Evolutionary conservation across 2,797 vertebrate species (phyloP).

Genomic region (Trematomus bernacchii): DNA sequence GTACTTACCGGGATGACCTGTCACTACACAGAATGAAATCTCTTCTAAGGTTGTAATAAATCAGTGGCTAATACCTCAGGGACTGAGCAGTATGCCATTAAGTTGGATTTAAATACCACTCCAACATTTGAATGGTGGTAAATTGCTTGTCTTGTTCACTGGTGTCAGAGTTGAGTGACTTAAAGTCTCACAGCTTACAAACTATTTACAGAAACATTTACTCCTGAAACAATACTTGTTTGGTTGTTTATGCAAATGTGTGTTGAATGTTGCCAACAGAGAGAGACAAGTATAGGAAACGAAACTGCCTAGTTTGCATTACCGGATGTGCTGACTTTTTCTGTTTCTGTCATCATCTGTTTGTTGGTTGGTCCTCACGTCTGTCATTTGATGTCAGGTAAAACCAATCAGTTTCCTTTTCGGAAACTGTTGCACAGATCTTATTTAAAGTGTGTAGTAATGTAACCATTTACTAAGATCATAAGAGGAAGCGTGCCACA

Average conservation of each 20-base stretch:
- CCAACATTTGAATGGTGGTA: too few relatives aligned
- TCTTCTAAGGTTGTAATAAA: constrained; percentile 4
- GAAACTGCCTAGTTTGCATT: background rate
- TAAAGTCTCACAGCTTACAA: background rate
- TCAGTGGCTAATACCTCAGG: background rate
- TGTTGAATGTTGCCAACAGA: background rate
- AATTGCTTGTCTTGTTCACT: too few relatives aligned
- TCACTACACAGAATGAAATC: too few relatives aligned
- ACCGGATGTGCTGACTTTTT: background rate
- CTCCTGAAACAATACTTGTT: constrained; percentile 11
- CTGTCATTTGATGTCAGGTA: background rate
- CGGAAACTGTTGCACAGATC: constrained; percentile 1
- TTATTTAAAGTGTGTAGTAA: constrained; percentile 26
- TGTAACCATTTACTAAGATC: background rate
- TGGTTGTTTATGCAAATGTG: background rate
- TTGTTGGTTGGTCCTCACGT: background rate
- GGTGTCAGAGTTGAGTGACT: background rate
- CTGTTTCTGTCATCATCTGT: background rate
- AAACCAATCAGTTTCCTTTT: constrained; percentile 11
- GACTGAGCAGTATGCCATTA: too few relatives aligned
- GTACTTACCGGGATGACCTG: too few relatives aligned
- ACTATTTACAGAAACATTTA: background rate
- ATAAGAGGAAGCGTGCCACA: background rate
- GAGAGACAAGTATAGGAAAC: constrained; percentile 7
- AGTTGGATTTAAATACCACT: too few relatives aligned